Conservation (phyloP, 2,888 invertebrate genomes). For the Patella depressa region DNA sequence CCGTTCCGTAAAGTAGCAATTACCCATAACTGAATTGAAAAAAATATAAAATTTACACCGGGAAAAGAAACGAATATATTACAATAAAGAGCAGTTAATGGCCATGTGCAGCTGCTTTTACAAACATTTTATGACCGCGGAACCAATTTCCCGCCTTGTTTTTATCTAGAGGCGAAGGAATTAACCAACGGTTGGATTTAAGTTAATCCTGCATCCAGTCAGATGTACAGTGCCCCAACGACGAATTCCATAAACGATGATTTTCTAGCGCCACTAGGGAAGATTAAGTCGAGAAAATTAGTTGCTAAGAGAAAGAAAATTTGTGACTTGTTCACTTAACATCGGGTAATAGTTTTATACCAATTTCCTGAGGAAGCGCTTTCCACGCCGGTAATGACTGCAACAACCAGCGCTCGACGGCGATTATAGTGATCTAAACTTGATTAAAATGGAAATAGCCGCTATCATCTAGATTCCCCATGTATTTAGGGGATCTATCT, state of each 20-base stretch:
- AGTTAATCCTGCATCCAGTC: not conserved
- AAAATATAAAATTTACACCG: not conserved
- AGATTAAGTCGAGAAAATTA: slow-evolving; percentile 20
- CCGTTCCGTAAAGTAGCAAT: not conserved
- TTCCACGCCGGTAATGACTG: slow-evolving; percentile 12
- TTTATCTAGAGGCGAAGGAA: not conserved
- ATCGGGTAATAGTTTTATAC: slow-evolving; percentile 46
- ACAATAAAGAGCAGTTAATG: not conserved
- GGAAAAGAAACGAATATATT: slow-evolving; percentile 2
- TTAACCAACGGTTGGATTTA: not conserved
- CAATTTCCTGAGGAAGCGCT: slow-evolving; percentile 38
- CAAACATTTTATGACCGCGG: not conserved
- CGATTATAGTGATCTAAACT: slow-evolving; percentile 47
- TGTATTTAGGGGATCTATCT: slow-evolving; percentile 20
- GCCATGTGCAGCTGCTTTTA: not conserved
- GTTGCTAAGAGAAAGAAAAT: slow-evolving; percentile 12
- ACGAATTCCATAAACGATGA: slow-evolving; percentile 1
- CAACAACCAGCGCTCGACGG: slow-evolving; percentile 13
- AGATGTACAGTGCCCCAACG: not conserved
- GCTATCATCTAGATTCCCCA: slow-evolving; percentile 23
- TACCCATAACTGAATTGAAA: not conserved
- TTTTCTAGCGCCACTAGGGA: slow-evolving; percentile 9
- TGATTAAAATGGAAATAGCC: slow-evolving; percentile 51
- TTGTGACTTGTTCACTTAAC: slow-evolving; percentile 25
- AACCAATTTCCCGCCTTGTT: not conserved